These are phyloP conservation scores for Cryptotermes secundus DNA, from an alignment of 1,140 invertebrate species.

Conservation along the genomic window DNA sequence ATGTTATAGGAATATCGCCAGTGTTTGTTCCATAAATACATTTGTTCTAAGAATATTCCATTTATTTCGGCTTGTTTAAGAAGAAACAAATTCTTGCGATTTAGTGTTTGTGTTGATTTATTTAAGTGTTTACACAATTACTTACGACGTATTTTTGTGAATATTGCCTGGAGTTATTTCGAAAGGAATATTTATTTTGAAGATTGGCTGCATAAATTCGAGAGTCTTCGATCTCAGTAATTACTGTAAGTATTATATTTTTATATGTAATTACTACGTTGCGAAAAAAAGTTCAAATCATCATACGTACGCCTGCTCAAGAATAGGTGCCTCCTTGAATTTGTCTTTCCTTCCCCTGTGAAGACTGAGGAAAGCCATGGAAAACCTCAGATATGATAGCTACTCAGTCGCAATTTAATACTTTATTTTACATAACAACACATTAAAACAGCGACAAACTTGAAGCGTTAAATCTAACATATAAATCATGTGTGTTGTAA, in stretches of 20 bases:
- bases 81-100: not conserved
- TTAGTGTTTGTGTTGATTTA: not conserved
- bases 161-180: not conserved
- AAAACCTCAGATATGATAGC: too few relatives aligned
- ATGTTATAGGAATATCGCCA: not conserved
- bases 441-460: too few relatives aligned
- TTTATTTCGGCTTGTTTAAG: not conserved
- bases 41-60: not conserved
- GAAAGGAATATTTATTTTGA: not conserved
- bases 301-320: too few relatives aligned
- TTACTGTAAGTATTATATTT: not conserved
- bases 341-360: too few relatives aligned
- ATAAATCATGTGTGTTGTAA: too few relatives aligned
- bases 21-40: conserved; percentile 11
- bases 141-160: not conserved
- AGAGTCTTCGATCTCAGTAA: not conserved
- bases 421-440: too few relatives aligned
- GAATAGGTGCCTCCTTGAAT: too few relatives aligned
- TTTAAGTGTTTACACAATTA: not conserved
- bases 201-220: not conserved
- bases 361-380: too few relatives aligned
- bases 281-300: too few relatives aligned
- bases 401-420: too few relatives aligned
- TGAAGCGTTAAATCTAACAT: too few relatives aligned
- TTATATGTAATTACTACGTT: not conserved